These are phyloP conservation scores for Drosophila acutilabella DNA, from an alignment of 2,888 invertebrate genomes.

Conservation along the genomic window DNA sequence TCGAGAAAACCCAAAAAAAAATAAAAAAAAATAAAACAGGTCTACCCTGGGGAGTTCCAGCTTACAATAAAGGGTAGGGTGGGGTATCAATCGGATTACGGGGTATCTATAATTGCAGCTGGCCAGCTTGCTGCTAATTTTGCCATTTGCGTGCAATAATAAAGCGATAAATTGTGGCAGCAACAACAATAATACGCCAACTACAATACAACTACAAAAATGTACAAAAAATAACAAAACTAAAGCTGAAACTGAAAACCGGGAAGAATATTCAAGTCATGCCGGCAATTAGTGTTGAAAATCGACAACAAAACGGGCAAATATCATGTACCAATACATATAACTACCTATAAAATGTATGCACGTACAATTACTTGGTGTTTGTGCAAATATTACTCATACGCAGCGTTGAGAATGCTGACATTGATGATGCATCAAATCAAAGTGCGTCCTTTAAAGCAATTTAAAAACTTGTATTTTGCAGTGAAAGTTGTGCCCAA, in stretches of 20 bases:
- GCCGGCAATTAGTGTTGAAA: slow-evolving; percentile 55
- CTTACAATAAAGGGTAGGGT: background rate
- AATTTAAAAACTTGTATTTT: slow-evolving; percentile 55
- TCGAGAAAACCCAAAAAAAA: background rate
- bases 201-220: background rate
- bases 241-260: slow-evolving; percentile 20
- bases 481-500: slow-evolving; percentile 71
- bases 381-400: slow-evolving; percentile 23
- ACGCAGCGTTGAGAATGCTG: slow-evolving; percentile 43
- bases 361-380: background rate
- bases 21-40: slow-evolving; percentile 51
- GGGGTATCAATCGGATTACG: background rate
- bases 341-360: background rate
- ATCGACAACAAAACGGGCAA: slow-evolving; percentile 31
- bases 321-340: slow-evolving; percentile 12
- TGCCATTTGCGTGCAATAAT: slow-evolving; percentile 75
- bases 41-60: slow-evolving; percentile 46
- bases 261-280: slow-evolving; percentile 60
- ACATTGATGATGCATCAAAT: slow-evolving; percentile 49
- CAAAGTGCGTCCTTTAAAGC: slow-evolving; percentile 66
- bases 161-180: slow-evolving; percentile 64
- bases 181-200: slow-evolving; percentile 22
- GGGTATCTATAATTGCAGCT: slow-evolving; percentile 53
- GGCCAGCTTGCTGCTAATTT: slow-evolving; percentile 60
- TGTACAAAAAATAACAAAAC: slow-evolving; percentile 8